phyloP scores from a whole-genome alignment of 1,140 invertebrate genomes.

The Agrypnia vestita region DNA sequence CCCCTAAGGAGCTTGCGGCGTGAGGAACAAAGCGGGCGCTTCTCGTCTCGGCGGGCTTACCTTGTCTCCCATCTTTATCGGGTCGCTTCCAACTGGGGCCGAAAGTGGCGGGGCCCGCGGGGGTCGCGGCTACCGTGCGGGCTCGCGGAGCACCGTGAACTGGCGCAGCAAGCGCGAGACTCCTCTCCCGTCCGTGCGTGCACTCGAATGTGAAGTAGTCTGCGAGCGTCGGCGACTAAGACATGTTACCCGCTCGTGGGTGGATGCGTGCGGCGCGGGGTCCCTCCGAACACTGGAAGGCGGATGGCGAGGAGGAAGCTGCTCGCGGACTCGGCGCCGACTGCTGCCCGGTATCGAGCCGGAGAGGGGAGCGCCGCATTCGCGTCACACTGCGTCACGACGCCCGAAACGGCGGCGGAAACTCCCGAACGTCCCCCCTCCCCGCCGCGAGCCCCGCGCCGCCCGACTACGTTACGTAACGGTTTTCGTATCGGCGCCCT shows the following conservation, averaged over 20 bases:
- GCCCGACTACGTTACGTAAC: slow-evolving; percentile 35
- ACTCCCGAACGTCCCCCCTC: slow-evolving; percentile 61
- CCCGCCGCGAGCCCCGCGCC: not conserved
- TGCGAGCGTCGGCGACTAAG: slow-evolving; percentile 57
- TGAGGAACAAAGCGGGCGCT: slow-evolving; percentile 32
- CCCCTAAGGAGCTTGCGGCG: slow-evolving; percentile 4
- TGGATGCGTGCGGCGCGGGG: slow-evolving; percentile 63
- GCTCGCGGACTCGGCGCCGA: slow-evolving; percentile 57
- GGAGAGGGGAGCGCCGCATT: slow-evolving; percentile 67
- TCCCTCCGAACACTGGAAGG: slow-evolving; percentile 47
- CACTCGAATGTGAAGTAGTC: slow-evolving; percentile 64
- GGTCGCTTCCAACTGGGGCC: slow-evolving; percentile 65
- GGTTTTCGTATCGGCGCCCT: slow-evolving; percentile 16
- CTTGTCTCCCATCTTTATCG: slow-evolving; percentile 58
- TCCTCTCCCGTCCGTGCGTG: slow-evolving; percentile 70
- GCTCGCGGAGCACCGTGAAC: slow-evolving; percentile 67
- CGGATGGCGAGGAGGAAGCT: slow-evolving; percentile 21
- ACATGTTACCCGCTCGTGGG: slow-evolving; percentile 70
- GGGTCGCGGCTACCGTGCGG: slow-evolving; percentile 46
- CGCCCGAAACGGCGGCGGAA: slow-evolving; percentile 67
- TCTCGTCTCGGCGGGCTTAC: slow-evolving; percentile 46
- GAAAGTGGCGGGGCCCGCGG: slow-evolving; percentile 69
- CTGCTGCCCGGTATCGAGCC: slow-evolving; percentile 63
- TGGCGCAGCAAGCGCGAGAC: slow-evolving; percentile 67
- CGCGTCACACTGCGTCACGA: slow-evolving; percentile 74